A percentile compares a stretch with the other conserved stretches of the same genome.
Evolutionary conservation across 30 jellyfish, hydroid and myxozoan genomes (phyloP).

Genomic region (Chironex yamaguchii): DNA sequence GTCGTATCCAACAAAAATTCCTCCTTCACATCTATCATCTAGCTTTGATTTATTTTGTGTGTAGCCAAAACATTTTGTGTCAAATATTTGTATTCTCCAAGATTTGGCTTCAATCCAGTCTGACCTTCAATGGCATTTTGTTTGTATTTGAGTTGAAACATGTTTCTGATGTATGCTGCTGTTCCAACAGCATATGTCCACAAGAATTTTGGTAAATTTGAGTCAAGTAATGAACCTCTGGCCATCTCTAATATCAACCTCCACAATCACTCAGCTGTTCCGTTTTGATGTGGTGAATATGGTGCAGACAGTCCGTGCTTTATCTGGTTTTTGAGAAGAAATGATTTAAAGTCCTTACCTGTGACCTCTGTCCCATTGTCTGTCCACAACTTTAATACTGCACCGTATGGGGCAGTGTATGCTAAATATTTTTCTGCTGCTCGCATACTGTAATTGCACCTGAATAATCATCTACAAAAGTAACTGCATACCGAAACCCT

Average conservation of each 20-base stretch:
- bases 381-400: not conserved
- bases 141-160: not conserved
- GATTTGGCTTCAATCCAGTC: too few species aligned
- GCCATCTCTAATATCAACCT: constrained; percentile 2
- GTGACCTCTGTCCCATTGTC: constrained; percentile 1
- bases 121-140: too few species aligned
- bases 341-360: not conserved
- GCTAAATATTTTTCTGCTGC: constrained; percentile 23
- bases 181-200: not conserved
- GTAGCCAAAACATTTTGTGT: too few species aligned
- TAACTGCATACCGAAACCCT: constrained; percentile 1
- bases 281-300: constrained; percentile 27
- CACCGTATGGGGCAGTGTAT: constrained; percentile 11
- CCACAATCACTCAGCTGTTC: constrained; percentile 12
- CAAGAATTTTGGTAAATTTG: not conserved
- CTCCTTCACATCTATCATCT: too few species aligned
- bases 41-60: too few species aligned
- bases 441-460: not conserved
- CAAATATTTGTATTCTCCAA: too few species aligned
- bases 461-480: constrained; percentile 1
- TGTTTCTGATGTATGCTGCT: not conserved
- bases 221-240: not conserved
- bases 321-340: not conserved
- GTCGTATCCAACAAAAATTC: too few species aligned
- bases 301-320: constrained; percentile 32